Evolutionary conservation across 2,113 vertebrate genomes (phyloP).

Genomic region (Rhabdomys dilectus): DNA sequence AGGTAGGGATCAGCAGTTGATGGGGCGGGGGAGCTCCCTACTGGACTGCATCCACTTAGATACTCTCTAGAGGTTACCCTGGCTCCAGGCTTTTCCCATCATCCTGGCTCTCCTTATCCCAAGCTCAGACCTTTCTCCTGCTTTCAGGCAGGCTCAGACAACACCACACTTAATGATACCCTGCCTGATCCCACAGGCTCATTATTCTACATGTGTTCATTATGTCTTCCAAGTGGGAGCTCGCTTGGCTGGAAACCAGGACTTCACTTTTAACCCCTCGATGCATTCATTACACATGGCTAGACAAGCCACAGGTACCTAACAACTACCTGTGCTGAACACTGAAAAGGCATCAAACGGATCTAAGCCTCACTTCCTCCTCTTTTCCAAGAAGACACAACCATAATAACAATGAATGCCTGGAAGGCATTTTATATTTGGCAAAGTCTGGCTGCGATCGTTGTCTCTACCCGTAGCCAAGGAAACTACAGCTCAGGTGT

Average conservation of each 20-base stretch:
- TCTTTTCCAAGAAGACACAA: slow-evolving; percentile 14
- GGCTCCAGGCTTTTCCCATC: neutral
- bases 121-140: neutral
- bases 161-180: slow-evolving; percentile 6
- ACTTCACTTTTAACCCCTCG: slow-evolving; percentile 16
- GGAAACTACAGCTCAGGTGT: neutral
- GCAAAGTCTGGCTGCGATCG: neutral
- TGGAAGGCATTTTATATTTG: neutral
- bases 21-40: neutral
- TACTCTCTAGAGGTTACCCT: neutral
- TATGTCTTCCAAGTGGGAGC: slow-evolving; percentile 16
- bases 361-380: neutral
- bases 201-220: neutral
- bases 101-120: neutral
- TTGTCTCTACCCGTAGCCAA: neutral
- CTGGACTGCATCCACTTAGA: neutral
- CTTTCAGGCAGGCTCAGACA: slow-evolving; percentile 1
- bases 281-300: neutral
- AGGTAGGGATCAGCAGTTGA: neutral
- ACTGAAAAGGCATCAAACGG: neutral
- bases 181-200: slow-evolving; percentile 29
- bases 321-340: neutral
- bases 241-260: neutral
- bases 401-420: neutral
- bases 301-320: slow-evolving; percentile 9